Evolutionary conservation across 1,140 invertebrate genomes (phyloP).

Genomic region (Scaptomyza montana): DNA sequence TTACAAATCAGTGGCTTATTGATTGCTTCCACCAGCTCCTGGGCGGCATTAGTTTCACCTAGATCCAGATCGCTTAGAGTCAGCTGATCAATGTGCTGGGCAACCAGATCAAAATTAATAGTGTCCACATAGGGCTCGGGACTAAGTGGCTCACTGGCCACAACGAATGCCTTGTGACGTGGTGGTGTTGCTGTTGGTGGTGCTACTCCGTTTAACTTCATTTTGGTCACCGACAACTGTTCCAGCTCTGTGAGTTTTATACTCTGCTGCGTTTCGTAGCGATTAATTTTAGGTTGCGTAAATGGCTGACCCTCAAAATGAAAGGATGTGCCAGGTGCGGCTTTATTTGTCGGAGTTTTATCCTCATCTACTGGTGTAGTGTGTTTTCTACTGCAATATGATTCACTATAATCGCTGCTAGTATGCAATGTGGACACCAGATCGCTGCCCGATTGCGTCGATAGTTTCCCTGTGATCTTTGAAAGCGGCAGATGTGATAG

Average conservation of each 20-base stretch:
- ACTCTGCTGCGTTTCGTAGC: slow-evolving; percentile 65
- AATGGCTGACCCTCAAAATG: slow-evolving; percentile 59
- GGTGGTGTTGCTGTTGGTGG: slow-evolving; percentile 26
- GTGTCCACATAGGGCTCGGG: slow-evolving; percentile 59
- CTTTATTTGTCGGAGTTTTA: slow-evolving; percentile 72
- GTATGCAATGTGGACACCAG: slow-evolving; percentile 75
- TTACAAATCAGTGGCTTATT: slow-evolving; percentile 74
- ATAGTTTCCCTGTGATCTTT: slow-evolving; percentile 76
- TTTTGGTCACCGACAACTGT: slow-evolving; percentile 65
- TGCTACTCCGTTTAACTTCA: slow-evolving; percentile 43
- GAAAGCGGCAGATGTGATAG: slow-evolving; percentile 77
- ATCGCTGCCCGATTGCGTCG: slow-evolving; percentile 78
- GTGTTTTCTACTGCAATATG: neutral
- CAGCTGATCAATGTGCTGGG: slow-evolving; percentile 65
- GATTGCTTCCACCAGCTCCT: slow-evolving; percentile 64
- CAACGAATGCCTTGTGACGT: slow-evolving; percentile 65
- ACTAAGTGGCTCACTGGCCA: slow-evolving; percentile 67
- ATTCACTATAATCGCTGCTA: slow-evolving; percentile 55
- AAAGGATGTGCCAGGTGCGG: slow-evolving; percentile 55
- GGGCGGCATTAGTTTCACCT: slow-evolving; percentile 12
- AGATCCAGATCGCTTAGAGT: slow-evolving; percentile 55
- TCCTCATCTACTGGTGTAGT: slow-evolving; percentile 61
- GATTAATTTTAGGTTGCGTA: slow-evolving; percentile 54
- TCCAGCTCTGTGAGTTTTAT: slow-evolving; percentile 76
- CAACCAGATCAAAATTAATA: slow-evolving; percentile 70